Base-by-base conservation (phyloP, 1,140 invertebrate species). In the Protaetia brevitarsis region DNA sequence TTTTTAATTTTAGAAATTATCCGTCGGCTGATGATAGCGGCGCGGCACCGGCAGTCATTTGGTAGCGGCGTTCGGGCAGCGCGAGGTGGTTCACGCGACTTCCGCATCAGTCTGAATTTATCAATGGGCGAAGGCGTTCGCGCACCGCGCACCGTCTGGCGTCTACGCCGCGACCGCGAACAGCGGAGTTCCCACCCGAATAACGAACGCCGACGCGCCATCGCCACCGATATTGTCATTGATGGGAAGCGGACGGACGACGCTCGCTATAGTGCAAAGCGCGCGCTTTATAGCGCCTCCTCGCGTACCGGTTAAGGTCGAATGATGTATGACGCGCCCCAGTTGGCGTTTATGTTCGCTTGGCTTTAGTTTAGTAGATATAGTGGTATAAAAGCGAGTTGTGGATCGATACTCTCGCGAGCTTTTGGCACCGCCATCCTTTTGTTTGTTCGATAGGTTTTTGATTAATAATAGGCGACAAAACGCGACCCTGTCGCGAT, bases 1-100 rank as follows among this genome's bases (percentile, higher is more conserved):
- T 51, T 51, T 51, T 51, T 51, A 51, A 51, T 51, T 51, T 51
- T 51, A 51, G 41, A 51, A 51, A 19, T 51, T 51, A 51, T 23
- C 41, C 41, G 41, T 19, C 19, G 3, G 41, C 11, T 51, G n/a
- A n/a, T n/a, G 41, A 51, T 51, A 51, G 41, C 41, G 41, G 19
- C 3, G 11, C 34, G 34, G 34, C 34, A 51, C 5, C 41, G 41
- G 19, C 8, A 0, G 41, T 51, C 19, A 10, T 16, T 11, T 16
- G 21, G 13, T 51, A 6, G 41, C 13, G 37, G 37, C 7, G 7
- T 41, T 41, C 37, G 37, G 41, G 41, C 19, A 51, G 41, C 19
- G 16, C 41, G 41, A 51, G 41, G 19, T 23, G 41, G 41, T 51
- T 51, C 41, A 19, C 41, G 16, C 41, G 41, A 51, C 19, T 51